Percentiles rank a stretch among this genome's conserved stretches.
Conservation (phyloP, 2,113 vertebrate genomes). For the Takifugu flavidus region DNA sequence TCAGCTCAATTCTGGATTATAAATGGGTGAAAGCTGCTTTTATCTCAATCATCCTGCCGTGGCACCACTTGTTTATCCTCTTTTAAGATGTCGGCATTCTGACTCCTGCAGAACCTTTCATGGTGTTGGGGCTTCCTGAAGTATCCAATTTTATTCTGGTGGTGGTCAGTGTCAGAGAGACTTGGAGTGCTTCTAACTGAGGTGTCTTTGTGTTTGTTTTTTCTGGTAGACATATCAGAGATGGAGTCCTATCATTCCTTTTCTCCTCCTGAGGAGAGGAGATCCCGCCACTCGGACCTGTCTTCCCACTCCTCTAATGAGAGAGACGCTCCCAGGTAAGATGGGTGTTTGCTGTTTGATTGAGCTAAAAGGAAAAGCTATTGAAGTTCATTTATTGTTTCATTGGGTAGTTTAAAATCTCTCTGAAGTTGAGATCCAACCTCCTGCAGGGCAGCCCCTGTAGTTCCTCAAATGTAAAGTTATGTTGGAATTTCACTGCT, state of each 20-base stretch:
- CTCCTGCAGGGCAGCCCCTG: too few species aligned
- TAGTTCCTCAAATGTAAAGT: too few species aligned
- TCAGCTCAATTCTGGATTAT: not conserved
- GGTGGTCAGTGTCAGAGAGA: not conserved
- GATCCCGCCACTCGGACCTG: slow-evolving; percentile 83
- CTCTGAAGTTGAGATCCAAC: too few species aligned
- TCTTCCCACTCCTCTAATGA: slow-evolving; percentile 90
- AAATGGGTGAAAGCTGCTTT: slow-evolving; percentile 18
- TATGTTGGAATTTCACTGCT: too few species aligned
- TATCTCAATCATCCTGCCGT: slow-evolving; percentile 1
- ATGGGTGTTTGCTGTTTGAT: not conserved
- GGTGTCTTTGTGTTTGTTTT: slow-evolving; percentile 10
- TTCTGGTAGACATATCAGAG: slow-evolving; percentile 85
- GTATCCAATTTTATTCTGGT: not conserved
- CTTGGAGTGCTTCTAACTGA: slow-evolving; percentile 1
- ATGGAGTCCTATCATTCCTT: slow-evolving; percentile 90
- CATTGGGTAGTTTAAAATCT: too few species aligned
- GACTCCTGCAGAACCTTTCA: slow-evolving; percentile 1
- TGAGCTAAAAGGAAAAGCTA: not conserved
- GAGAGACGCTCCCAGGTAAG: slow-evolving; percentile 81
- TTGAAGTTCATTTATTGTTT: too few species aligned
- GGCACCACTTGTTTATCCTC: not conserved
- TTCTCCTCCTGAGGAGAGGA: slow-evolving; percentile 84
- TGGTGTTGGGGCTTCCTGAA: slow-evolving; percentile 23
- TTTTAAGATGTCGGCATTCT: slow-evolving; percentile 3